Evolutionary conservation across 2,888 invertebrate genomes (phyloP).

Genomic region (Athripsodes cinereus): DNA sequence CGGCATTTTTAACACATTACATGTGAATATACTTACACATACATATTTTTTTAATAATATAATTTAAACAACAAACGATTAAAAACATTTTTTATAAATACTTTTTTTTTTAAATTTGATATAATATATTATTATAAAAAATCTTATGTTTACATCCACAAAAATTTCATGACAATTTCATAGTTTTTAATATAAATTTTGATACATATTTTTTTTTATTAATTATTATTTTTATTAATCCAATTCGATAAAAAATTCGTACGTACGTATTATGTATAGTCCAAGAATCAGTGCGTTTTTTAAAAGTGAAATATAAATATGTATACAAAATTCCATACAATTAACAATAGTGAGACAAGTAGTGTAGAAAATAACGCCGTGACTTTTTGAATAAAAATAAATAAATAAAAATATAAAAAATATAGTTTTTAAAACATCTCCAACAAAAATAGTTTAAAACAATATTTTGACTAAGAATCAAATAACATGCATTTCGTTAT

Average conservation of each 20-base stretch:
- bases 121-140: conserved; percentile 15
- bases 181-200: too few relatives aligned
- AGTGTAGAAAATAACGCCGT: not conserved
- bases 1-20: conserved; percentile 11
- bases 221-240: conserved; percentile 8
- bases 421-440: too few relatives aligned
- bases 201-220: too few relatives aligned
- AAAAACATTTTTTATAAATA: conserved; percentile 1
- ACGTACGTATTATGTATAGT: conserved; percentile 5
- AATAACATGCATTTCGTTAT: too few relatives aligned
- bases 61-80: conserved; percentile 7
- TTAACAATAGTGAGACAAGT: not conserved
- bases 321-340: not conserved
- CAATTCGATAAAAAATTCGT: conserved; percentile 15
- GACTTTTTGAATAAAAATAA: too few relatives aligned
- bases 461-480: too few relatives aligned
- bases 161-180: conserved; percentile 27
- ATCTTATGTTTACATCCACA: conserved; percentile 18
- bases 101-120: not conserved
- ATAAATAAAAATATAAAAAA: too few relatives aligned
- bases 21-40: conserved; percentile 8
- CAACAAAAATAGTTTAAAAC: too few relatives aligned
- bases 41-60: not conserved
- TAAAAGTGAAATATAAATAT: conserved; percentile 9
- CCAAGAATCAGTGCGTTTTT: conserved; percentile 22